phyloP scores from a whole-genome alignment of 1,140 invertebrate genomes.

The Condylostylus longicornis region DNA sequence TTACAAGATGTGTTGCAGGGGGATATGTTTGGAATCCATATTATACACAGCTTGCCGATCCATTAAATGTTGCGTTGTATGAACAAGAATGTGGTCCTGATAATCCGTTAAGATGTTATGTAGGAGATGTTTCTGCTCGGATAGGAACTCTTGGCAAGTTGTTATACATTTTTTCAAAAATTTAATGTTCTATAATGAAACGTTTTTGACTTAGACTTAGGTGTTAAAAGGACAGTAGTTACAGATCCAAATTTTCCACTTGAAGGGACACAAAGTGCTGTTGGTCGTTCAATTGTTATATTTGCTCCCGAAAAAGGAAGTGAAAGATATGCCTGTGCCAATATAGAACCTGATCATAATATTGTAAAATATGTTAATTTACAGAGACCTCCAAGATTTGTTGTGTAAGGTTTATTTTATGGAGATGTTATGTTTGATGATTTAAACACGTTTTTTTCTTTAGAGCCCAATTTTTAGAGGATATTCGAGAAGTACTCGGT shows the following conservation, averaged over 20 bases:
- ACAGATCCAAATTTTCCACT: conserved; percentile 79
- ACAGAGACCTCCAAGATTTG: conserved; percentile 71
- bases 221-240: conserved; percentile 58
- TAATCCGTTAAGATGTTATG: conserved; percentile 78
- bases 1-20: conserved; percentile 71
- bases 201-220: conserved; percentile 40
- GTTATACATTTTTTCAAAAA: not conserved
- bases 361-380: conserved; percentile 83
- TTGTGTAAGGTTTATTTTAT: conserved; percentile 66
- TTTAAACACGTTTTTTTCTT: conserved; percentile 7
- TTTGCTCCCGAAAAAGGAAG: conserved; percentile 54
- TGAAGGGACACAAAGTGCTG: conserved; percentile 54
- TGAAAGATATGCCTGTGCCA: conserved; percentile 73
- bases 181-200: not conserved
- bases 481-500: conserved; percentile 65
- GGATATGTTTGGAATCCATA: conserved; percentile 90
- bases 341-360: conserved; percentile 79
- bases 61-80: conserved; percentile 78
- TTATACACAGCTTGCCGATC: conserved; percentile 76
- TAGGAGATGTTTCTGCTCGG: conserved; percentile 79
- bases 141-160: conserved; percentile 55
- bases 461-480: conserved; percentile 71
- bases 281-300: conserved; percentile 75
- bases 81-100: conserved; percentile 68
- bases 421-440: not conserved